phyloP scores from a whole-genome alignment of 2,888 invertebrate species.

The Hedychridium roseum region DNA sequence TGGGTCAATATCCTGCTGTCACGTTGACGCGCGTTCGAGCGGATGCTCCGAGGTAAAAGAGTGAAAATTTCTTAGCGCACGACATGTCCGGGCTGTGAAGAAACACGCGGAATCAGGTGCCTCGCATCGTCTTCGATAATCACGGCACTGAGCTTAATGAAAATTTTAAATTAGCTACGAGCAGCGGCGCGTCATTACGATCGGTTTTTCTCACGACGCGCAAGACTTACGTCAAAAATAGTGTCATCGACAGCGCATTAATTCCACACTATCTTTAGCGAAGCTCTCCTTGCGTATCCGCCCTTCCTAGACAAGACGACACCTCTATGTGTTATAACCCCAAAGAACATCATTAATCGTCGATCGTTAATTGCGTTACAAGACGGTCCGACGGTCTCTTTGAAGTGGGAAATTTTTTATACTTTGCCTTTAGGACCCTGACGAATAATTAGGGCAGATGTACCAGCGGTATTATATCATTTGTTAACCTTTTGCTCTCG shows the following conservation, averaged over 20 bases:
- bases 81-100: neutral
- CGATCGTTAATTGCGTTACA: no score
- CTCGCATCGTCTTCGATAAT: slow-evolving; percentile 5
- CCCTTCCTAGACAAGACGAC: no score
- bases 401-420: no score
- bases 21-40: slow-evolving; percentile 24
- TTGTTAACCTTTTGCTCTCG: no score
- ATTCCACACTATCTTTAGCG: slow-evolving; percentile 18
- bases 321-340: no score
- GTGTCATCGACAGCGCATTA: slow-evolving; percentile 14
- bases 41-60: slow-evolving; percentile 26
- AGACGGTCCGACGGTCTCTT: no score
- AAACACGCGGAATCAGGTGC: neutral
- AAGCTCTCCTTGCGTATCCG: no score
- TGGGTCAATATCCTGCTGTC: slow-evolving; percentile 50
- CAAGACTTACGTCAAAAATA: slow-evolving; percentile 23
- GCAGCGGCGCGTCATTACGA: slow-evolving; percentile 1
- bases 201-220: no score
- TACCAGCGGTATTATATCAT: no score
- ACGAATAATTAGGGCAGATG: no score
- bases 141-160: slow-evolving; percentile 18
- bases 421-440: no score
- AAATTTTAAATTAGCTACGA: slow-evolving; percentile 25
- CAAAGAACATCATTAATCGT: no score
- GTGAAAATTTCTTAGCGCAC: slow-evolving; percentile 18